Percentiles rank a stretch among this genome's conserved stretches.
phyloP scores from a whole-genome alignment of 2,797 vertebrate genomes.

The Thalassophryne amazonica region DNA sequence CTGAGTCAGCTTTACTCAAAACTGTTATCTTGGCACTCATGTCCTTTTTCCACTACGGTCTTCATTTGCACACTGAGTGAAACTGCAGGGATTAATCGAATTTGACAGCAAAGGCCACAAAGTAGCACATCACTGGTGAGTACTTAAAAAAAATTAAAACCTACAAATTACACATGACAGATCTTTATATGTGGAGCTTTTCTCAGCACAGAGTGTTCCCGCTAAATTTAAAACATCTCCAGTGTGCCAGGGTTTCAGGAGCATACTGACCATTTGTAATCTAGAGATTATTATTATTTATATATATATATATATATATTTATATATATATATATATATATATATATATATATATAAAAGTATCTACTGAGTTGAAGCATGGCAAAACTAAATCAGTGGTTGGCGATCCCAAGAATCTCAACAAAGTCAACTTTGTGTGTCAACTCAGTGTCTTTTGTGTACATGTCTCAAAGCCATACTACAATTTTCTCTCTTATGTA shows the following conservation, averaged over 20 bases:
- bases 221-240: constrained; percentile 20
- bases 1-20: no score
- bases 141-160: constrained; percentile 26
- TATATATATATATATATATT: no score
- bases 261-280: not conserved
- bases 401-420: constrained; percentile 2
- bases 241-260: constrained; percentile 1
- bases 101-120: constrained; percentile 39
- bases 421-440: constrained; percentile 33
- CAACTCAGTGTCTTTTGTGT: constrained; percentile 22
- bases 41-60: not conserved
- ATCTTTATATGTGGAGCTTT: constrained; percentile 5
- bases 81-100: constrained; percentile 10
- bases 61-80: not conserved
- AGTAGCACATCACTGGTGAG: constrained; percentile 11
- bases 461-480: constrained; percentile 13
- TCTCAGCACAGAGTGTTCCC: not conserved
- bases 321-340: no score
- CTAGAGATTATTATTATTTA: no score
- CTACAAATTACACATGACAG: constrained; percentile 32
- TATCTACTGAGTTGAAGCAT: not conserved
- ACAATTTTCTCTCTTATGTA: constrained; percentile 16
- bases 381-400: not conserved
- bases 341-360: not conserved
- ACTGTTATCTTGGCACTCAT: no score